These are phyloP conservation scores for Brachionichthys hirsutus DNA, from an alignment of 2,113 vertebrate genomes.

Conservation along the genomic window DNA sequence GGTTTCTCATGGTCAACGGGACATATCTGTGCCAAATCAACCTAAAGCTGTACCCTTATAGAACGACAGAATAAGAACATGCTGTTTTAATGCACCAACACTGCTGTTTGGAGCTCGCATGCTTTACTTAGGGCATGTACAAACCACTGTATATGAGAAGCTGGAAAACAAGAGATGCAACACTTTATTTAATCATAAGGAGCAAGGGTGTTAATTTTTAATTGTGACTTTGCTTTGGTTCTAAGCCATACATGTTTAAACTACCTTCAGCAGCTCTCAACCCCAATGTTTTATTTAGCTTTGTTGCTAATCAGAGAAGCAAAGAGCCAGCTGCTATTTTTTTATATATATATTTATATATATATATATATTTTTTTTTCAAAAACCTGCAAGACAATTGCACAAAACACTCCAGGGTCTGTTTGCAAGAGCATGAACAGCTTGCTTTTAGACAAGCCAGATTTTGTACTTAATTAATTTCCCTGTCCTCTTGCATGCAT, in stretches of 20 bases:
- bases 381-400: slow-evolving; percentile 54
- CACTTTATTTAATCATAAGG: slow-evolving; percentile 63
- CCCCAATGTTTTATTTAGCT: not conserved
- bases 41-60: slow-evolving; percentile 9
- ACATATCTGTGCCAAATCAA: slow-evolving; percentile 34
- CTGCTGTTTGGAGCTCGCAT: slow-evolving; percentile 5
- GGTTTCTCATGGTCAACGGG: slow-evolving; percentile 51
- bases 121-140: not conserved
- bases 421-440: slow-evolving; percentile 16
- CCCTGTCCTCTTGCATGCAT: slow-evolving; percentile 11
- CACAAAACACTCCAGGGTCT: slow-evolving; percentile 39
- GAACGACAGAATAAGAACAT: not conserved
- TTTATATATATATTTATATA: no score
- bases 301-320: slow-evolving; percentile 43
- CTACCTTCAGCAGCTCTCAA: slow-evolving; percentile 47
- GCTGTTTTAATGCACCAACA: not conserved
- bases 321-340: slow-evolving; percentile 44
- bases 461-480: slow-evolving; percentile 44
- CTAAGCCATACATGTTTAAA: slow-evolving; percentile 68
- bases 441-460: slow-evolving; percentile 29
- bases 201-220: slow-evolving; percentile 61
- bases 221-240: slow-evolving; percentile 66
- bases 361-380: slow-evolving; percentile 46
- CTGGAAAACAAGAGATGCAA: slow-evolving; percentile 14
- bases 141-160: slow-evolving; percentile 22